These are phyloP conservation scores for Babylonia areolata DNA, from an alignment of 1,140 invertebrate genomes.

Conservation along the genomic window DNA sequence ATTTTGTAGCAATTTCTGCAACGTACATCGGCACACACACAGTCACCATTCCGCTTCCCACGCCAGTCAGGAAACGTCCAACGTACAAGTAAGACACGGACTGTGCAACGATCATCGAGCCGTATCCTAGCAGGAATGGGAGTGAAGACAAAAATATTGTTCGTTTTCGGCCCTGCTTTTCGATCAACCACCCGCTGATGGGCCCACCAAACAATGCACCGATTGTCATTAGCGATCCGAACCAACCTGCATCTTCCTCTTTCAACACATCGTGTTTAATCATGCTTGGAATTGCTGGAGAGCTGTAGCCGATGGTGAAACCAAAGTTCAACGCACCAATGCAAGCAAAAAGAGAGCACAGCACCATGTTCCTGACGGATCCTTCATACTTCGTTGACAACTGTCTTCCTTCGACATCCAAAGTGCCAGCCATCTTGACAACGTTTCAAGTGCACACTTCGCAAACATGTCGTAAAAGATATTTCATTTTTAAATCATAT, in stretches of 20 bases:
- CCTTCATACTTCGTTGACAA: slow-evolving; percentile 57
- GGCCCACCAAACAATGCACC: slow-evolving; percentile 86
- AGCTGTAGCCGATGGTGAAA: slow-evolving; percentile 83
- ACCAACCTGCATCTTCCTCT: slow-evolving; percentile 84
- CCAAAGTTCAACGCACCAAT: slow-evolving; percentile 68
- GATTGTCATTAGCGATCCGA: slow-evolving; percentile 91
- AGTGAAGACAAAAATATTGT: slow-evolving; percentile 84
- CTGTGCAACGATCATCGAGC: slow-evolving; percentile 80
- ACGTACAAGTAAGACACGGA: slow-evolving; percentile 84
- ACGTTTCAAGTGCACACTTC: background rate
- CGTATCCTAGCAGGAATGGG: slow-evolving; percentile 87
- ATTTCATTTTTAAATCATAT: too few relatives aligned
- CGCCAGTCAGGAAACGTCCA: slow-evolving; percentile 85
- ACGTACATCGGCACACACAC: slow-evolving; percentile 87
- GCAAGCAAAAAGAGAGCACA: slow-evolving; percentile 60
- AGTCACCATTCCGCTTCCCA: slow-evolving; percentile 83
- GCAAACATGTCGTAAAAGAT: background rate
- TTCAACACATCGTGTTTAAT: slow-evolving; percentile 74
- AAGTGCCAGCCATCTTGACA: background rate
- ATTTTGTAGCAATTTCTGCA: slow-evolving; percentile 87
- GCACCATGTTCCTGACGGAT: slow-evolving; percentile 51
- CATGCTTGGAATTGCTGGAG: slow-evolving; percentile 83
- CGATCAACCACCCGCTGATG: slow-evolving; percentile 87
- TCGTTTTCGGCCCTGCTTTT: slow-evolving; percentile 84
- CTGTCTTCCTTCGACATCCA: background rate